A percentile compares a stretch with the other conserved stretches of the same genome.
Evolutionary conservation across 2,113 vertebrate genomes (phyloP).

Genomic region (Salvator merianae): DNA sequence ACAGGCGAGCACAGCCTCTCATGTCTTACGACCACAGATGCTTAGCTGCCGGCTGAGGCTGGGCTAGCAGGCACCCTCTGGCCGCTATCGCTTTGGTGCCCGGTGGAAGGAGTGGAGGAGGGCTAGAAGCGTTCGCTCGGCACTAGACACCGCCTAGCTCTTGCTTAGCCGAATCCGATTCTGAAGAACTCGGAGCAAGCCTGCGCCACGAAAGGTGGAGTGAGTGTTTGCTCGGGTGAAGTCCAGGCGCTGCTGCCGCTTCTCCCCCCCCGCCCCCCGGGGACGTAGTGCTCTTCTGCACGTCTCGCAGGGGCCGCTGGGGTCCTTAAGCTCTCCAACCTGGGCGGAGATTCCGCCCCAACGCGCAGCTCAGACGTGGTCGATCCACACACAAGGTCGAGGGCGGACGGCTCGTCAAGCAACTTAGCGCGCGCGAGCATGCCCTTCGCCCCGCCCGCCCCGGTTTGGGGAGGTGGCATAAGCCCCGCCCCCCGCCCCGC

Average conservation of each 20-base stretch:
- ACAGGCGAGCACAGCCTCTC: not conserved
- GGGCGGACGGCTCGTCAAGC: not conserved
- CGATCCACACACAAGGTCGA: rapidly evolving
- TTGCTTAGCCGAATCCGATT: too few species aligned
- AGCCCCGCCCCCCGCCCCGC: slow-evolving; percentile 23
- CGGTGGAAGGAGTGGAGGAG: too few species aligned
- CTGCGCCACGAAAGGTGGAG: too few species aligned
- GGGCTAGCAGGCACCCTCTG: not conserved
- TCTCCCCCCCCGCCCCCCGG: not conserved
- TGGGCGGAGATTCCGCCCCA: not conserved
- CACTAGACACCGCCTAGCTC: too few species aligned
- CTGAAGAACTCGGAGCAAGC: too few species aligned
- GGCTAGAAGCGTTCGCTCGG: too few species aligned
- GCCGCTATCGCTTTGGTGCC: not conserved
- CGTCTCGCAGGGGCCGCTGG: not conserved
- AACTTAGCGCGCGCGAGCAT: not conserved
- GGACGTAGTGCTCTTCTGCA: not conserved
- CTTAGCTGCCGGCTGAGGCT: not conserved
- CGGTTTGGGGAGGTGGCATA: not conserved
- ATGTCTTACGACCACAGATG: not conserved
- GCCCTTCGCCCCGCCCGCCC: not conserved
- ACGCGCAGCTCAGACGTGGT: too few species aligned
- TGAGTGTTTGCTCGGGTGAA: not conserved
- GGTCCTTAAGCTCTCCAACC: not conserved
- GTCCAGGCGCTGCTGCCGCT: rapidly evolving